Base-by-base conservation (phyloP, 2,888 invertebrate species). In the Allolobophora icterica region DNA sequence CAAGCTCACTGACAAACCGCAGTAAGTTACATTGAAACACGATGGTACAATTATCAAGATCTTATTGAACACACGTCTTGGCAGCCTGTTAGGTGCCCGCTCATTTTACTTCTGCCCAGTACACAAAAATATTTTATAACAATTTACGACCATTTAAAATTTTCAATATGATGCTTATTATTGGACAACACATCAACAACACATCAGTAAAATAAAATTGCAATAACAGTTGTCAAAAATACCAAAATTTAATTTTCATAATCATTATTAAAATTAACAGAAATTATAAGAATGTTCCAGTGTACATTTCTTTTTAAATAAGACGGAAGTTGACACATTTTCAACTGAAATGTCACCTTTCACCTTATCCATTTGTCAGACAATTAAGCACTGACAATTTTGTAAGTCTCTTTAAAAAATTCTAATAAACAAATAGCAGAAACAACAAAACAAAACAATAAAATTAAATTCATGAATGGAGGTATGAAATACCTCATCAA, bases 261-360 rank as follows among this genome's bases (percentile, higher is more conserved):
- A 71, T n/a, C 71, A n/a, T 71, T n/a, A 71, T 71, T 71, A 71
- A 71, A 71, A 71, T 71, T 71, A 71, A 30, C 71, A 71, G 71
- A 71, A 71, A 30, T 21, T n/a, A 71, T 71, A n/a, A 71, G 2
- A n/a, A n/a, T 71, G 52, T n/a, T 30, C n/a, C 30, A 71, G 71
- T 71, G n/a, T n/a, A 71, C 30, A 71, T 71, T 30, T 71, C 52
- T 52, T 71, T 71, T 30, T 3, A 71, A 6, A n/a, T n/a, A 1
- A 71, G 5, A 71, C 71, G n/a, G 71, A 30, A 71, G 11, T 5
- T n/a, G 8, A 71, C 0, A 71, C 3, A 71, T 71, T 71, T 71
- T 71, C 30, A 71, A 71, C 71, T 13, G 8, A 71, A 58, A 58
- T n/a, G n/a, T n/a, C n/a, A n/a, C n/a, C n/a, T 71, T 0, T 6